These are phyloP conservation scores for Colletes collaris DNA, from an alignment of 2,888 invertebrate species.

Conservation along the genomic window DNA sequence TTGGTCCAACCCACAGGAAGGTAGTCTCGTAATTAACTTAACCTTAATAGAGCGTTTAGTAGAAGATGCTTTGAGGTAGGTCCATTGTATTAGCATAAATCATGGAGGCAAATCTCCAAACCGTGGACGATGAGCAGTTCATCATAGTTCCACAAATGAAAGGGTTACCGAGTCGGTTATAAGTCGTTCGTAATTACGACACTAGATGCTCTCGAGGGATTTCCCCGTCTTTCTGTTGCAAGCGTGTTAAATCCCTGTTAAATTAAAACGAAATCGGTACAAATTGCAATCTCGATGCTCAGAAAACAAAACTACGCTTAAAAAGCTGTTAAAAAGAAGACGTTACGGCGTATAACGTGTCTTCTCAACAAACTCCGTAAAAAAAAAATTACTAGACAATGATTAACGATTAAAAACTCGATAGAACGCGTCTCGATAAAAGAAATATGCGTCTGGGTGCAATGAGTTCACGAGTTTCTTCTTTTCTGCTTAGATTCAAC, in stretches of 20 bases:
- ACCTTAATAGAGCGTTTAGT: conserved; percentile 78
- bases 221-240: conserved; percentile 35
- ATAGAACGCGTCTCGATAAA: too few species aligned
- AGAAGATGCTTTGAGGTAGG: conserved; percentile 69
- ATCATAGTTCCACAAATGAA: conserved; percentile 71
- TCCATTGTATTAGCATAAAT: conserved; percentile 77
- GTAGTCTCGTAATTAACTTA: conserved; percentile 77
- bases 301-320: too few species aligned
- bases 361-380: too few species aligned
- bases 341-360: too few species aligned
- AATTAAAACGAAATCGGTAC: too few species aligned
- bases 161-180: conserved; percentile 62
- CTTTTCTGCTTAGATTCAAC: too few species aligned
- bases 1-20: conserved; percentile 60
- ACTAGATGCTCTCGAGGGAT: conserved; percentile 45
- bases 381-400: too few species aligned
- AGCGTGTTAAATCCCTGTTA: conserved; percentile 25
- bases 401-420: too few species aligned
- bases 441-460: too few species aligned
- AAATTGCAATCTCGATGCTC: too few species aligned
- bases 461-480: too few species aligned
- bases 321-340: too few species aligned
- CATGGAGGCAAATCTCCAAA: conserved; percentile 69
- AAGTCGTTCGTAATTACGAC: conserved; percentile 65
- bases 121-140: conserved; percentile 64